A percentile compares a stretch with the other conserved stretches of the same genome.
phyloP scores from a whole-genome alignment of 2,113 vertebrate genomes.

The Corapipo altera region DNA sequence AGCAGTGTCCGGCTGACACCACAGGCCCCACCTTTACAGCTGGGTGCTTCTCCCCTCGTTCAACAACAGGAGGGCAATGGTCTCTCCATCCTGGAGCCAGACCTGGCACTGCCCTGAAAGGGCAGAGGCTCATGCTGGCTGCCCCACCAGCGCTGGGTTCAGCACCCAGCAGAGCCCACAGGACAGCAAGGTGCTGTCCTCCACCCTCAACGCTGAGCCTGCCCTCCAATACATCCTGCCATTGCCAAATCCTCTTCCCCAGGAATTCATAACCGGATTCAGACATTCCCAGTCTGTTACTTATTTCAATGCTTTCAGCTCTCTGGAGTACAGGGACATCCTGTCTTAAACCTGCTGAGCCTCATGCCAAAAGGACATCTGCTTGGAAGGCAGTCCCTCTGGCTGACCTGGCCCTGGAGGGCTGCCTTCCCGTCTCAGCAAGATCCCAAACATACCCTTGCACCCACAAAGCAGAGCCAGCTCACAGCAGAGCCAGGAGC shows the following conservation, averaged over 20 bases:
- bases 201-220: background rate
- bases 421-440: slow-evolving; percentile 5
- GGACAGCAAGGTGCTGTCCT: background rate
- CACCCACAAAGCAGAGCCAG: slow-evolving; percentile 25
- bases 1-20: fast-evolving
- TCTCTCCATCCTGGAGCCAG: background rate
- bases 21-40: background rate
- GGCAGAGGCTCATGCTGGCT: fast-evolving
- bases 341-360: slow-evolving; percentile 37
- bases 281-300: slow-evolving; percentile 49
- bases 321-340: slow-evolving; percentile 33
- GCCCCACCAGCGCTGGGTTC: fast-evolving
- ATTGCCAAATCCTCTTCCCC: slow-evolving; percentile 37
- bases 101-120: background rate
- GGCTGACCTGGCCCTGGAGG: background rate
- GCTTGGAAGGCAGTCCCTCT: background rate
- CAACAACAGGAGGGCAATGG: background rate
- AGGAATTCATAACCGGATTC: slow-evolving; percentile 28
- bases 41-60: background rate
- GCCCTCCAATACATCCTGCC: background rate
- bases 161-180: fast-evolving
- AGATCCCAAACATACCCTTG: slow-evolving; percentile 33
- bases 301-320: slow-evolving; percentile 30
- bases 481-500: background rate
- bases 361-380: slow-evolving; percentile 30